phyloP scores from a whole-genome alignment of 2,113 vertebrate species.

The Trochalopteron elliotii region DNA sequence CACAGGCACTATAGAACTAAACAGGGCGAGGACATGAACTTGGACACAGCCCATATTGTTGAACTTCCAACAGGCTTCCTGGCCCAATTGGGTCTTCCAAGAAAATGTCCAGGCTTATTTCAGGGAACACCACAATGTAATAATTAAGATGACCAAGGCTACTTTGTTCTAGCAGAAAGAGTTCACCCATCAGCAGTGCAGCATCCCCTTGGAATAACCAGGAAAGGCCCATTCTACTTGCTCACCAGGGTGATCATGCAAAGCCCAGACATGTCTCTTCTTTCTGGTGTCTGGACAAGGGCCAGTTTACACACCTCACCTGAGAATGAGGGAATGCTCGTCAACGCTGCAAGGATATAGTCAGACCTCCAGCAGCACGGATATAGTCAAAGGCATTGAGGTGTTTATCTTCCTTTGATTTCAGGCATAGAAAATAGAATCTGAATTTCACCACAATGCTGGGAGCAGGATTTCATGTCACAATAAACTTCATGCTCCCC shows the following conservation, averaged over 20 bases:
- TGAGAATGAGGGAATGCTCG: not conserved
- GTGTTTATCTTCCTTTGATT: not conserved
- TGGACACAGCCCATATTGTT: not conserved
- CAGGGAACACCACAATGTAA: not conserved
- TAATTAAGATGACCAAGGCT: not conserved
- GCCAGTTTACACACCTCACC: not conserved
- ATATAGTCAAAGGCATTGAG: not conserved
- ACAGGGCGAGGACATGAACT: not conserved
- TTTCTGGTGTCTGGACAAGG: not conserved
- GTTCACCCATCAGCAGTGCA: not conserved
- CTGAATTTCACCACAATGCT: not conserved
- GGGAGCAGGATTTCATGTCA: not conserved
- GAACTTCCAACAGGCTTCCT: not conserved
- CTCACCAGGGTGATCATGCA: not conserved
- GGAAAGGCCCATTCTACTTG: not conserved
- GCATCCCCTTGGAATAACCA: not conserved
- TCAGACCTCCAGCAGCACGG: not conserved
- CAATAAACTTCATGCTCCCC: not conserved
- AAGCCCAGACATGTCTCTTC: not conserved
- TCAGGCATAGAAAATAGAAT: not conserved
- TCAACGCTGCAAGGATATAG: not conserved
- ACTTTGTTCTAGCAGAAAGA: not conserved
- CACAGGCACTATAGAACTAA: not conserved
- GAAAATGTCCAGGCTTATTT: not conserved
- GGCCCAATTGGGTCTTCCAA: not conserved